Percentiles rank a stretch among this genome's conserved stretches.
Conservation (phyloP, 2,797 vertebrate genomes). For the Lemur catta region DNA sequence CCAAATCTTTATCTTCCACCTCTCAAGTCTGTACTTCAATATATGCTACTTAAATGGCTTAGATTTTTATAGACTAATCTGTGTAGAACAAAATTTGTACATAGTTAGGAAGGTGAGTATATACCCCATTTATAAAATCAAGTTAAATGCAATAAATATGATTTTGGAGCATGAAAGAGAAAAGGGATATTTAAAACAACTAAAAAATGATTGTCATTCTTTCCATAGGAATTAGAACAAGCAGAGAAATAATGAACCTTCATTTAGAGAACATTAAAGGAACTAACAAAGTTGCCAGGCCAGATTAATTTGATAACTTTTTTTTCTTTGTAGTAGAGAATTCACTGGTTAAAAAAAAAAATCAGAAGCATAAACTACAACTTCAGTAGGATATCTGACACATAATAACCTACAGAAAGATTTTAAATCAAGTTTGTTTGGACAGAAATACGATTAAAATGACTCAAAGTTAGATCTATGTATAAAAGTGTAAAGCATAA, state of each 20-base stretch:
- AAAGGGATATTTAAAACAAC: background rate
- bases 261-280: background rate
- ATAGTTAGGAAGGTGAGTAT: background rate
- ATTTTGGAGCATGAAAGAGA: background rate
- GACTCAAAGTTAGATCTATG: constrained; percentile 49
- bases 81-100: background rate
- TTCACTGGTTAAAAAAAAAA: background rate
- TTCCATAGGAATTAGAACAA: constrained; percentile 4
- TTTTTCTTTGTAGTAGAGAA: constrained; percentile 24
- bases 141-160: background rate
- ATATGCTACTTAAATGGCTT: background rate
- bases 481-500: constrained; percentile 47
- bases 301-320: background rate
- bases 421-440: constrained; percentile 68
- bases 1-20: background rate
- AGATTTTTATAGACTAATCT: background rate
- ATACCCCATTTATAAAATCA: constrained; percentile 23
- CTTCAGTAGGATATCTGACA: constrained; percentile 45
- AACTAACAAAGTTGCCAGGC: constrained; percentile 18
- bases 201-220: background rate
- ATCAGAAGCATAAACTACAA: constrained; percentile 33
- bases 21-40: background rate
- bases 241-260: constrained; percentile 35
- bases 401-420: constrained; percentile 50
- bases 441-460: constrained; percentile 60